Evolutionary conservation across 1,140 invertebrate species (phyloP), one percentile per base, ranked within the genome.

Genomic region (Pomacea maculata): DNA sequence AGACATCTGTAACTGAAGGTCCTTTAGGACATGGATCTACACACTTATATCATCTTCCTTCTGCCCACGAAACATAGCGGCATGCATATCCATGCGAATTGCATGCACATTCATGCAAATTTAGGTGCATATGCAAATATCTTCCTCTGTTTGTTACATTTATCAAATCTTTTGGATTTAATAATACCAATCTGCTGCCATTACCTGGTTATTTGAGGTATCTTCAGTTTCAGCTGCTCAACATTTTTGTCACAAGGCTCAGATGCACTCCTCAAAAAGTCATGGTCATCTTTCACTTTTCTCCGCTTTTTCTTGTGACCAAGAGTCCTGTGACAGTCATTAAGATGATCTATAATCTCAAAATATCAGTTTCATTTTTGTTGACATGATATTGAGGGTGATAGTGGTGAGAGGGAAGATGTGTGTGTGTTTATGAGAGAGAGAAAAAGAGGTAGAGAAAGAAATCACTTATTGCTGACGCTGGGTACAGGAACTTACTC

Each of bases 401-500:
- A 9, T 6, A 61, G 15, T 61, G 57, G 11, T 61, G 11, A 14
- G 8, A 61, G 11, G 15, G 15, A 61, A 3, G 11, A 17, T 61
- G 57, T 17, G 57, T 61, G 57, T 61, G 57, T 61, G 57, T 17
- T 1, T 61, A 17, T 61, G 57, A 14, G 57, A 45, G 3, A 45
- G 34, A 45, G 34, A 45, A 45, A 45, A 45, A 45, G 25, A 25
- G 34, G 34, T 0, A 45, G 34, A 4, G 34, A 45, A 6, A 45
- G 34, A 45, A 45, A 61, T 11, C 11, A 61, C 57, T 17, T 61
- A 17, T 8, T 14, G 15, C 57, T 17, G 15, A 61, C 57, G 5
- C 57, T 17, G 57, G 15, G 54, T 10, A 25, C 29, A 21, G 80
- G 4, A 75, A 77, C 86, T 86, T 84, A 90, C 89, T 97, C 96